Percentiles rank a stretch among this genome's conserved stretches.
phyloP scores from a whole-genome alignment of 2,113 vertebrate genomes.

The Rhinolophus sinicus region DNA sequence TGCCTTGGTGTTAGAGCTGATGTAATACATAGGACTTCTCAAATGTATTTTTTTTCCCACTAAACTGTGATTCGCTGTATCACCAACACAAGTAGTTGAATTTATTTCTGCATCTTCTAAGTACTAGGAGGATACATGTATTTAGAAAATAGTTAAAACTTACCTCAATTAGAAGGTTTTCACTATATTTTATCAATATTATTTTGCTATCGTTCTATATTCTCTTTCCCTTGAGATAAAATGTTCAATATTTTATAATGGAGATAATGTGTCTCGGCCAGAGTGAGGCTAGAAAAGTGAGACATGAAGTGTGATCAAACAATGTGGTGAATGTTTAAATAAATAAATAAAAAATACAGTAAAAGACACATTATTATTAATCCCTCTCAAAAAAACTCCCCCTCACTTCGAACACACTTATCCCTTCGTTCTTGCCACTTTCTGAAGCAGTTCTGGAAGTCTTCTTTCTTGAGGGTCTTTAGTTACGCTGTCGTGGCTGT shows the following conservation, averaged over 20 bases:
- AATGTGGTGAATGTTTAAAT: no score
- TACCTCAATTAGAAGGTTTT: neutral
- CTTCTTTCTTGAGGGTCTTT: no score
- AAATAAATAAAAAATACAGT: no score
- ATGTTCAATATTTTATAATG: neutral
- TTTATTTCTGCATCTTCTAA: neutral
- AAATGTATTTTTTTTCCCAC: neutral
- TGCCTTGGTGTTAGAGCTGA: neutral
- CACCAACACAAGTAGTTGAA: neutral
- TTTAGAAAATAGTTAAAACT: constrained; percentile 4
- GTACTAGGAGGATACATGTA: neutral
- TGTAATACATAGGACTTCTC: neutral
- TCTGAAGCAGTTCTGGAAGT: no score
- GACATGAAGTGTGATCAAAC: no score
- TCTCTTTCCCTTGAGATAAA: neutral
- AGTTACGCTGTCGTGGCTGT: no score
- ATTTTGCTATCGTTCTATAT: neutral
- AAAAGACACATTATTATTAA: no score
- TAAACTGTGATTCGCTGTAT: neutral
- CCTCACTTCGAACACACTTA: no score
- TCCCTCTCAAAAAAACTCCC: no score
- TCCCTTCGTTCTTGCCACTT: no score
- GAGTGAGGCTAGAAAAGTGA: neutral
- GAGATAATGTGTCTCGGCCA: accelerated
- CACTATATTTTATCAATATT: neutral